Evolutionary conservation across 2,888 invertebrate genomes (phyloP).

Genomic region (Pseudococcus longispinus): DNA sequence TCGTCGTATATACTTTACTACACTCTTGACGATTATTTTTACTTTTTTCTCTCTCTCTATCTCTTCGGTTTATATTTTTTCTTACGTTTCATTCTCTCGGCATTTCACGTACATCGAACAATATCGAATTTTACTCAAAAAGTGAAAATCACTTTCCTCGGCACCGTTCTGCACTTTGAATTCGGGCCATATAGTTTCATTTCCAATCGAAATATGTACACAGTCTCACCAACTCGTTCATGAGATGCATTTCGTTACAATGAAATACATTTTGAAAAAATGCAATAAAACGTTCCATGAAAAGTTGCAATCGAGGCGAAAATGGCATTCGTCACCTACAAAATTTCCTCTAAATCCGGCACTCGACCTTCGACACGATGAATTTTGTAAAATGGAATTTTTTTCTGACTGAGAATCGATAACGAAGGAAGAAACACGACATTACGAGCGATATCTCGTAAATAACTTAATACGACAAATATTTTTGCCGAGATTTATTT

Average conservation of each 20-base stretch:
- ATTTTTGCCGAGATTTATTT: conserved; percentile 18
- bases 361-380: background rate
- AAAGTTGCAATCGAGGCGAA: too few species aligned
- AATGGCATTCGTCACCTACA: background rate
- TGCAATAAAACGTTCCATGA: background rate
- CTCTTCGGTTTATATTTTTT: conserved; percentile 31
- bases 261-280: background rate
- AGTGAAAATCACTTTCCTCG: background rate
- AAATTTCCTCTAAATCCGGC: background rate
- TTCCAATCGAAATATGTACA: background rate
- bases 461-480: conserved; percentile 26
- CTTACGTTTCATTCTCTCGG: background rate
- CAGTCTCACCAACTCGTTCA: too few species aligned
- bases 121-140: conserved; percentile 19
- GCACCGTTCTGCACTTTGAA: background rate
- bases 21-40: conserved; percentile 39
- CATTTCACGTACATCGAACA: conserved; percentile 3
- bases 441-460: background rate
- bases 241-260: background rate
- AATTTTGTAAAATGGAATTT: background rate
- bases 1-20: conserved; percentile 25
- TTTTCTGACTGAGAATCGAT: background rate
- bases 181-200: background rate
- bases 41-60: background rate
- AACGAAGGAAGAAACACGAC: background rate